Evolutionary conservation across 2,113 vertebrate genomes (phyloP).

Genomic region (Cheilinus undulatus): DNA sequence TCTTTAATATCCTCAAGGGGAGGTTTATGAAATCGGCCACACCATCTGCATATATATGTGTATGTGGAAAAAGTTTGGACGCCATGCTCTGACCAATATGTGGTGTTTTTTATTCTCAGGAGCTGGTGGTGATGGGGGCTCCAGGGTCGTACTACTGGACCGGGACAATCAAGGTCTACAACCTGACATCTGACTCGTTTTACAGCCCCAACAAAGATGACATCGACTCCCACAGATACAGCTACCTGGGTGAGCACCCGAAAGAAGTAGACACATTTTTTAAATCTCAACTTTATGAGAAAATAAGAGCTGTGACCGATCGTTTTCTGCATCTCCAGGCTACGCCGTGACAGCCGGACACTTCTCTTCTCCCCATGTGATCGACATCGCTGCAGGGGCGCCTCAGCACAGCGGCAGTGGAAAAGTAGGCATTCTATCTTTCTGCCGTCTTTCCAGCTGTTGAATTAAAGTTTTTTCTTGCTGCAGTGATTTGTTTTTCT

Average conservation of each 20-base stretch:
- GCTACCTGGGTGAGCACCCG: conserved; percentile 91
- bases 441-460: conserved; percentile 8
- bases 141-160: conserved; percentile 99
- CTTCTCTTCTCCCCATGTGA: conserved; percentile 89
- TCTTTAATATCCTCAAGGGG: too few relatives aligned
- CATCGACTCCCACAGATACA: conserved; percentile 90
- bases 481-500: conserved; percentile 44
- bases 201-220: conserved; percentile 90
- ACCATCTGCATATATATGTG: too few relatives aligned
- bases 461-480: background rate
- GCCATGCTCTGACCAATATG: conserved; percentile 34
- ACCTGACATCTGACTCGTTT: conserved; percentile 91
- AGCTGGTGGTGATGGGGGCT: conserved; percentile 97
- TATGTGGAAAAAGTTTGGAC: background rate
- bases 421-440: conserved; percentile 85
- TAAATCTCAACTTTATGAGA: background rate
- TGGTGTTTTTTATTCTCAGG: conserved; percentile 78
- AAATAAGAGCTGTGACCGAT: background rate
- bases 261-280: background rate
- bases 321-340: conserved; percentile 79
- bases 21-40: too few relatives aligned
- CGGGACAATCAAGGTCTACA: conserved; percentile 96
- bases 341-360: conserved; percentile 95
- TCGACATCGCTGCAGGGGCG: conserved; percentile 94
- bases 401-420: conserved; percentile 93